A percentile compares a stretch with the other conserved stretches of the same genome.
Conservation (phyloP, 1,140 invertebrate species). For the Amyelois transitella region DNA sequence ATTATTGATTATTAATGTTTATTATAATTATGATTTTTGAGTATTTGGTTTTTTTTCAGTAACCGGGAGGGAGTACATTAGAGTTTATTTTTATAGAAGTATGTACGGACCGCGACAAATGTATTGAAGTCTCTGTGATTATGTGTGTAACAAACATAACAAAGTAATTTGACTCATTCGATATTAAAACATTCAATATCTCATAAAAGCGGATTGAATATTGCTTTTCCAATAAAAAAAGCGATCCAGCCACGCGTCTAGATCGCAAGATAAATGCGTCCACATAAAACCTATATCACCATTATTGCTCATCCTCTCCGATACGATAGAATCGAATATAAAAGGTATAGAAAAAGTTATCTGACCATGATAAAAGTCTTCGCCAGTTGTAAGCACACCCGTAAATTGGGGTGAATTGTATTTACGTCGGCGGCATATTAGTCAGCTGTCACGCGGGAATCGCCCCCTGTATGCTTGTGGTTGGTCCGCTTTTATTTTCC, state of each 20-base stretch:
- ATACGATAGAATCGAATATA: not conserved
- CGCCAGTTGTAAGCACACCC: not conserved
- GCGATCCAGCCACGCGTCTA: not conserved
- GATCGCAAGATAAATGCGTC: not conserved
- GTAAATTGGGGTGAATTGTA: conserved; percentile 6
- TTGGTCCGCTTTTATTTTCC: not conserved
- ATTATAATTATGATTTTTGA: no score
- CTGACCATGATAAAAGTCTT: conserved; percentile 2
- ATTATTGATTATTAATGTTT: no score
- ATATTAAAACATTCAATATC: no score
- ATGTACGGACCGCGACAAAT: no score
- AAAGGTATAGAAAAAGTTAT: not conserved
- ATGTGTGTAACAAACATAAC: no score
- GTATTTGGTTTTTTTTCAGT: no score
- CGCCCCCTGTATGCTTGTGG: conserved; percentile 6
- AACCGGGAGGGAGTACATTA: no score
- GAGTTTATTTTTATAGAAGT: no score
- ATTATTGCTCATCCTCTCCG: not conserved
- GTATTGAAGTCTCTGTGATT: no score
- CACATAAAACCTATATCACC: not conserved
- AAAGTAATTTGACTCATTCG: no score
- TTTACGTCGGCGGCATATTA: conserved; percentile 13
- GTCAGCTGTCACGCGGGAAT: conserved; percentile 19
- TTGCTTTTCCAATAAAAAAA: not conserved
- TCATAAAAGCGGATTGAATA: no score